phyloP scores from a whole-genome alignment of 2,888 invertebrate genomes.

The Tillus elongatus region DNA sequence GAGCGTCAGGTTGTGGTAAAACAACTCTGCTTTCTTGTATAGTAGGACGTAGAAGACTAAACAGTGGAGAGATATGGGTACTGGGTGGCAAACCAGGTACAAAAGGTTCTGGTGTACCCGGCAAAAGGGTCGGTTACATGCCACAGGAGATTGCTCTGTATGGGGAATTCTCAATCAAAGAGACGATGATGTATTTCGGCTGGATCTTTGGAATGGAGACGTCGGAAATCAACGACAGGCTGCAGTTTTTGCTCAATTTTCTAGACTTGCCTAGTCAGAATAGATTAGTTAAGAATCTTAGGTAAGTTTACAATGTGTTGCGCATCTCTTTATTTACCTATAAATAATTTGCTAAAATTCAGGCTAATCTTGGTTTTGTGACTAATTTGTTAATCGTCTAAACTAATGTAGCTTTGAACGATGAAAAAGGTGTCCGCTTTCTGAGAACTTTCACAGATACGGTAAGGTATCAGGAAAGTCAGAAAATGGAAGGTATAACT shows the following conservation, averaged over 20 bases:
- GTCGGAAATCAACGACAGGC: conserved; percentile 67
- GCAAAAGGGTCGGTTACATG: conserved; percentile 95
- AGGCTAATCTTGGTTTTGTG: too few species aligned
- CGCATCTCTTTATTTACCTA: too few species aligned
- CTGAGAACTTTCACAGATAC: too few species aligned
- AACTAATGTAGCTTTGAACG: too few species aligned
- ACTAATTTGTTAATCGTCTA: too few species aligned
- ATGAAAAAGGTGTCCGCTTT: too few species aligned
- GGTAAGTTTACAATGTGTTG: conserved; percentile 39
- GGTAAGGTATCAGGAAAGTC: too few species aligned
- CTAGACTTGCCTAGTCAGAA: conserved; percentile 82
- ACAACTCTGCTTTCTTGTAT: conserved; percentile 89
- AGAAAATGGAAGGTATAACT: too few species aligned
- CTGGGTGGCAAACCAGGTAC: conserved; percentile 85
- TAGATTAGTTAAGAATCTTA: conserved; percentile 68
- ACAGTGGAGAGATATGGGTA: conserved; percentile 82
- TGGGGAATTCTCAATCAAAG: conserved; percentile 86
- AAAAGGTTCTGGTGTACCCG: conserved; percentile 83
- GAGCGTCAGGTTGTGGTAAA: conserved; percentile 95
- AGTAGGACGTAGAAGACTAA: conserved; percentile 76
- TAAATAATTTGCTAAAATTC: too few species aligned
- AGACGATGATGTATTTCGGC: conserved; percentile 94
- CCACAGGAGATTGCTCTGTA: conserved; percentile 87
- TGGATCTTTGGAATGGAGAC: conserved; percentile 91
- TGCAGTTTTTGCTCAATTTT: conserved; percentile 80